Percentiles rank a stretch among this genome's conserved stretches.
Evolutionary conservation across 2,888 invertebrate species (phyloP).

Genomic region (Agrochola litura): DNA sequence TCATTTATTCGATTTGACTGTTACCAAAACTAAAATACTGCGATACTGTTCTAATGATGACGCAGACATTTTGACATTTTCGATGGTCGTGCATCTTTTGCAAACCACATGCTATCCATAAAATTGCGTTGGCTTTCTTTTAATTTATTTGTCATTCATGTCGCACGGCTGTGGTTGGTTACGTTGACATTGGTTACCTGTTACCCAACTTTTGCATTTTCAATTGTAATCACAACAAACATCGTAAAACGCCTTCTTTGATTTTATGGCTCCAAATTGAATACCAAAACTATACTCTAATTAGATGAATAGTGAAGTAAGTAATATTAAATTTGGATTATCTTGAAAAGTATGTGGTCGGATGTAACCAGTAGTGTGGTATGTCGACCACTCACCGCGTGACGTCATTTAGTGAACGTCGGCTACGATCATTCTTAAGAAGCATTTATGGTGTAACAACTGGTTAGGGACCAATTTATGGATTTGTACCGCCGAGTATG

Average conservation of each 20-base stretch:
- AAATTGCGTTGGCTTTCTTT: constrained; percentile 52
- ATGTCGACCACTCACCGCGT: constrained; percentile 58
- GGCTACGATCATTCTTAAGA: constrained; percentile 49
- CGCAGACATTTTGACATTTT: constrained; percentile 37
- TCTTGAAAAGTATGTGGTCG: constrained; percentile 60
- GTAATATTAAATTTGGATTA: constrained; percentile 51
- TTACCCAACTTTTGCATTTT: constrained; percentile 42
- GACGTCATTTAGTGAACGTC: constrained; percentile 65
- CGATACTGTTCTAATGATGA: constrained; percentile 25
- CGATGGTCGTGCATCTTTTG: constrained; percentile 25
- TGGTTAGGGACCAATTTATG: constrained; percentile 59
- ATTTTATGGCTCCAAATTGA: constrained; percentile 22
- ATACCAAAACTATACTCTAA: constrained; percentile 16
- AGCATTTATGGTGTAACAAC: constrained; percentile 63
- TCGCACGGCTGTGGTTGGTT: constrained; percentile 57
- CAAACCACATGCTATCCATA: constrained; percentile 39
- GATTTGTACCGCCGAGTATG: constrained; percentile 41
- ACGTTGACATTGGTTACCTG: constrained; percentile 43
- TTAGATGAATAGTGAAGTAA: constrained; percentile 27
- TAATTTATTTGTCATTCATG: constrained; percentile 58
- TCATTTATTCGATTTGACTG: not conserved
- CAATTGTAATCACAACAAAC: constrained; percentile 29
- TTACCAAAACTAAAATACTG: constrained; percentile 9
- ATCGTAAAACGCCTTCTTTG: constrained; percentile 36
- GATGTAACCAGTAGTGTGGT: constrained; percentile 54